Evolutionary conservation across 2,797 vertebrate species (phyloP).

Genomic region (Coccyzus lansbergi): DNA sequence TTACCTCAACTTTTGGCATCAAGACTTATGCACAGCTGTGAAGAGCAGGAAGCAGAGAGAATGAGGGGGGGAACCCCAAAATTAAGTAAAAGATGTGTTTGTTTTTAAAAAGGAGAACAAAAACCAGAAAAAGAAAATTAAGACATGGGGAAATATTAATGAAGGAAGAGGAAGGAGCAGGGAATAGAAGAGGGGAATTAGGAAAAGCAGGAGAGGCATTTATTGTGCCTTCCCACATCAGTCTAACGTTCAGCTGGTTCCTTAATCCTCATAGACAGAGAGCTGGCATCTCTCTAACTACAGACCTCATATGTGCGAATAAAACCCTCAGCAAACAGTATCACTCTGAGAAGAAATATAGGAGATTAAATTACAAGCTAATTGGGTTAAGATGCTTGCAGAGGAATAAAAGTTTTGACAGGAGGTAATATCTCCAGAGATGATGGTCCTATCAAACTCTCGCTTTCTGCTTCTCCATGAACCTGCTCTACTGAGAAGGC

Average conservation of each 20-base stretch:
- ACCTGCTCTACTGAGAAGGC: not conserved
- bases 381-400: not conserved
- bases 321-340: constrained; percentile 11
- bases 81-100: not conserved
- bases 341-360: not conserved
- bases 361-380: constrained; percentile 14
- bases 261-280: not conserved
- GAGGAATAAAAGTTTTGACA: not conserved
- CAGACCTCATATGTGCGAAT: not conserved
- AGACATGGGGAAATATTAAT: not conserved
- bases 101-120: not conserved
- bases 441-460: not conserved
- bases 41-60: not conserved
- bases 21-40: not conserved
- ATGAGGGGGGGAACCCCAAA: not conserved
- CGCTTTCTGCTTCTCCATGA: not conserved
- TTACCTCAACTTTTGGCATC: not conserved
- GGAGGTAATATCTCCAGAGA: not conserved
- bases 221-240: not conserved
- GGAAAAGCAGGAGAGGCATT: not conserved
- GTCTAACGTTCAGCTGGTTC: not conserved
- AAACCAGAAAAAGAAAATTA: not conserved
- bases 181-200: not conserved
- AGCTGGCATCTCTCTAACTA: not conserved
- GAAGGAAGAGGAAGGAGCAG: not conserved